Evolutionary conservation across 2,888 invertebrate genomes (phyloP).

Genomic region (Gymnocheta viridis): DNA sequence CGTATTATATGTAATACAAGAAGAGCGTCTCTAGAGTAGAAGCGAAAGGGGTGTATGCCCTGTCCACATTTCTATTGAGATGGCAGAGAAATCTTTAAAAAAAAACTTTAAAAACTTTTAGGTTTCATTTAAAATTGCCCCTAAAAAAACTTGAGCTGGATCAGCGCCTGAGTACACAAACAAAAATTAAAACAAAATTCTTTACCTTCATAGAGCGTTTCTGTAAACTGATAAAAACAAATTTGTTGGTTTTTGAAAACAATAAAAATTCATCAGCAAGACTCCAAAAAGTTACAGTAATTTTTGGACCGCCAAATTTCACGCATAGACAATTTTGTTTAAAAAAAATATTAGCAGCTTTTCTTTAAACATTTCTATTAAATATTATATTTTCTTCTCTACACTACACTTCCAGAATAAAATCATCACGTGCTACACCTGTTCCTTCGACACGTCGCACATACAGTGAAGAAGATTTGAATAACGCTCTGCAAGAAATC

Average conservation of each 20-base stretch:
- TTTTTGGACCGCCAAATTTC: neutral
- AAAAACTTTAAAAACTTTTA: no score
- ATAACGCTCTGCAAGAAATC: conserved; percentile 96
- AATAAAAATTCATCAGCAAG: neutral
- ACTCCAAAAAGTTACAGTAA: neutral
- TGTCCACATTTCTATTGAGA: no score
- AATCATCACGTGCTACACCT: conserved; percentile 85
- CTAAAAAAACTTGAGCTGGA: no score
- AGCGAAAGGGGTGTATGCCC: no score
- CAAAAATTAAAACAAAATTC: neutral
- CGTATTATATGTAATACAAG: no score
- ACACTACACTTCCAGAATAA: conserved; percentile 84
- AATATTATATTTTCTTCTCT: neutral
- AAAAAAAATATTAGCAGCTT: neutral
- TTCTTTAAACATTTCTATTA: neutral
- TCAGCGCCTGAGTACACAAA: no score
- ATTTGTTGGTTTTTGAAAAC: neutral
- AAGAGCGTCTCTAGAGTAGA: no score
- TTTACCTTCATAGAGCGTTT: neutral
- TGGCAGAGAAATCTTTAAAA: no score
- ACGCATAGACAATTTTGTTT: neutral
- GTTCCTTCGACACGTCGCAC: conserved; percentile 84
- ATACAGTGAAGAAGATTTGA: conserved; percentile 98
- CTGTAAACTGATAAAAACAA: neutral
- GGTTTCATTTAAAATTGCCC: no score